A percentile compares a stretch with the other conserved stretches of the same genome.
phyloP scores from a whole-genome alignment of 2,797 vertebrate species.

The Myotis vivesi region DNA sequence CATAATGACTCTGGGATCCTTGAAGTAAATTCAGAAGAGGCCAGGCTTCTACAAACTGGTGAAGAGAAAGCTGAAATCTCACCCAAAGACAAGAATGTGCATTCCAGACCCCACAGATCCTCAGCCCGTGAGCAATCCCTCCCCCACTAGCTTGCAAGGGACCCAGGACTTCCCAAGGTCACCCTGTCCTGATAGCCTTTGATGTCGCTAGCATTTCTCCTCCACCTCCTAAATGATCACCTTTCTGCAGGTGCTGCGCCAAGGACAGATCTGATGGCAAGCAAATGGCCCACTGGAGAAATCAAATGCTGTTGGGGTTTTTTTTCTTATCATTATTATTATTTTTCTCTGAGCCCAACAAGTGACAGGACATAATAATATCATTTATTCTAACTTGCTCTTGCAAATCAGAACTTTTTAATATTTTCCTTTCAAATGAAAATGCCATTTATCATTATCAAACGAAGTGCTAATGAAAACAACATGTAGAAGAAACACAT shows the following conservation, averaged over 20 bases:
- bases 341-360: conserved; percentile 77
- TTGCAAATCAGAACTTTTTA: conserved; percentile 82
- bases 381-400: conserved; percentile 79
- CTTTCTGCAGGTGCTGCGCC: conserved; percentile 53
- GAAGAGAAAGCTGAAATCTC: conserved; percentile 21
- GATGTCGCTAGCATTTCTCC: background rate
- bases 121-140: background rate
- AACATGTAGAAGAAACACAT: conserved; percentile 75
- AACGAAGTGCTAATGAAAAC: conserved; percentile 82
- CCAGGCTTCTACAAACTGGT: background rate
- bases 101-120: background rate
- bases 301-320: conserved; percentile 67
- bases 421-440: conserved; percentile 83
- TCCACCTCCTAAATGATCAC: background rate
- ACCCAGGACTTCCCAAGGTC: background rate
- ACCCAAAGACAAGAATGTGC: background rate
- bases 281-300: conserved; percentile 72
- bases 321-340: conserved; percentile 76
- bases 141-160: background rate
- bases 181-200: background rate
- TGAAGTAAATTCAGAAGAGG: conserved; percentile 2
- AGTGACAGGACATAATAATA: conserved; percentile 79
- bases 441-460: conserved; percentile 82
- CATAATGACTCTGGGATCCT: background rate
- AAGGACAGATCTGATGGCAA: conserved; percentile 70